These are phyloP conservation scores for Phaedon cochleariae DNA, from an alignment of 2,888 invertebrate species.

Conservation along the genomic window DNA sequence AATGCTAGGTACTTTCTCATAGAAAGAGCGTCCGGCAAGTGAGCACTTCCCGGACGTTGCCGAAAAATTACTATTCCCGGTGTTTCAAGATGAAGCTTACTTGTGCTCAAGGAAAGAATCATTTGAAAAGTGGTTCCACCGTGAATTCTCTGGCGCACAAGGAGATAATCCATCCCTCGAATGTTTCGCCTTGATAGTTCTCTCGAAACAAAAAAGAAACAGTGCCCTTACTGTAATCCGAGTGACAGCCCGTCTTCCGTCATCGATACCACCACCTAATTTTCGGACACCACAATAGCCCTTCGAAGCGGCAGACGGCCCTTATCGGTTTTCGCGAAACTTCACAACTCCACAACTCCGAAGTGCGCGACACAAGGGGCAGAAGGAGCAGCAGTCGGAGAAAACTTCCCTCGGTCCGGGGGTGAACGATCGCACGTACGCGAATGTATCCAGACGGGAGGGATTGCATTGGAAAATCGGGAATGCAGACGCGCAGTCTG, in stretches of 20 bases:
- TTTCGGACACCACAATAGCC: neutral
- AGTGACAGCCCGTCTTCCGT: neutral
- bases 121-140: too few species aligned
- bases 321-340: neutral
- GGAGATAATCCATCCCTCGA: too few species aligned
- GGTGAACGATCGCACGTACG: neutral
- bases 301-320: neutral
- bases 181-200: too few species aligned
- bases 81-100: too few species aligned
- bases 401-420: neutral
- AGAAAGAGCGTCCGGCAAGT: too few species aligned
- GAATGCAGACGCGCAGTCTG: constrained; percentile 18
- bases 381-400: neutral
- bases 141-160: too few species aligned
- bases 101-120: too few species aligned
- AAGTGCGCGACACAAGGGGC: neutral
- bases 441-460: neutral
- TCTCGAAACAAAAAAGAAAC: neutral
- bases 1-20: too few species aligned
- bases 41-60: too few species aligned
- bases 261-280: neutral
- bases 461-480: neutral
- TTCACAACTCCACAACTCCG: neutral
- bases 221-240: neutral
- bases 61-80: too few species aligned